Conservation (phyloP, 1,140 invertebrate genomes). For the Trichonephila inaurata region DNA sequence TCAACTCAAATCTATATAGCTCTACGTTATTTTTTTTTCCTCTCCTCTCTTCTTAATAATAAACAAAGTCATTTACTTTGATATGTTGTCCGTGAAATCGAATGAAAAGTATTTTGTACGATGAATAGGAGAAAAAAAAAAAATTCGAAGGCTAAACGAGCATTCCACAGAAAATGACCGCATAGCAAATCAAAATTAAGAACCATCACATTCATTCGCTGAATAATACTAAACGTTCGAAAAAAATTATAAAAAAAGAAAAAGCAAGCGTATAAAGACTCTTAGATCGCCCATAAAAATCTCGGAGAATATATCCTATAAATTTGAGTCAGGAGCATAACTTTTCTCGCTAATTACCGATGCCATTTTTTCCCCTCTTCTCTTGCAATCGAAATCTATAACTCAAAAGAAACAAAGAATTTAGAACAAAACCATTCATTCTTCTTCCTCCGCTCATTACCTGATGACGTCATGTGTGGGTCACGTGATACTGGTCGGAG, state of each 20-base stretch:
- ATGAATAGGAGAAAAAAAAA: neutral
- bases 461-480: slow-evolving; percentile 49
- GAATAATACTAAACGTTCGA: neutral
- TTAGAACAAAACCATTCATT: slow-evolving; percentile 48
- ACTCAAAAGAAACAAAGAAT: slow-evolving; percentile 43
- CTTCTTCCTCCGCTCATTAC: slow-evolving; percentile 38
- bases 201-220: neutral
- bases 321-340: neutral
- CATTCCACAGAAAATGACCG: neutral
- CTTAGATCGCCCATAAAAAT: neutral
- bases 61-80: neutral
- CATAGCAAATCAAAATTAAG: neutral
- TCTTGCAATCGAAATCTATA: neutral
- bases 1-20: neutral
- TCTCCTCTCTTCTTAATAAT: neutral
- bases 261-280: neutral
- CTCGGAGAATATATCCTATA: neutral
- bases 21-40: neutral
- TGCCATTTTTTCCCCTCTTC: neutral
- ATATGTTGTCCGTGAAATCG: neutral
- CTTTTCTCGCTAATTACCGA: slow-evolving; percentile 4
- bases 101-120: neutral
- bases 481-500: slow-evolving; percentile 26
- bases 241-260: neutral
- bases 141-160: neutral